Evolutionary conservation across 2,113 vertebrate genomes (phyloP).

Genomic region (Agelaius tricolor): DNA sequence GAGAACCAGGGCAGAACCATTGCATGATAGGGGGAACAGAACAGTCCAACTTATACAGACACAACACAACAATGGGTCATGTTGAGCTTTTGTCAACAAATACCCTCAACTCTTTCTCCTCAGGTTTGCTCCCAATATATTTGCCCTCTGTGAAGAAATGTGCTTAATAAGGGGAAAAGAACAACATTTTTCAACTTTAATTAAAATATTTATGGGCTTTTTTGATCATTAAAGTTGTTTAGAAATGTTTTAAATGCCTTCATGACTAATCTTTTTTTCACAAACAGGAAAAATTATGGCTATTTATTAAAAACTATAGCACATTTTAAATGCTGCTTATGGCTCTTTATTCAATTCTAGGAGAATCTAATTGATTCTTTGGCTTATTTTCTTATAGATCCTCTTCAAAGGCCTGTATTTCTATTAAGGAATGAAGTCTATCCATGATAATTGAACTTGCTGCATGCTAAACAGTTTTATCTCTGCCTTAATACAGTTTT

Average conservation of each 20-base stretch:
- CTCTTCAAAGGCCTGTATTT: conserved; percentile 41
- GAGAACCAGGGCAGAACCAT: too few relatives aligned
- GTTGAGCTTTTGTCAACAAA: background rate
- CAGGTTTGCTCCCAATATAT: background rate
- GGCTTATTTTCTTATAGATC: conserved; percentile 8
- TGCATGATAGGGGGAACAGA: too few relatives aligned
- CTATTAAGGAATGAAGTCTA: conserved; percentile 51
- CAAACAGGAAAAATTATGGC: conserved; percentile 28
- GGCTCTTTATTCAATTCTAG: conserved; percentile 6
- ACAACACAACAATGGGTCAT: background rate
- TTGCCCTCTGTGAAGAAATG: background rate
- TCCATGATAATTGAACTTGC: conserved; percentile 46
- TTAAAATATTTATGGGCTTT: conserved; percentile 43
- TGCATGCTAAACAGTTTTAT: conserved; percentile 56
- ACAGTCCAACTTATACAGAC: too few relatives aligned
- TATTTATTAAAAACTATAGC: conserved; percentile 46
- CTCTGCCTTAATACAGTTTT: conserved; percentile 44
- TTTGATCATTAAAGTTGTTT: conserved; percentile 12
- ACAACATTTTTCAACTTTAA: conserved; percentile 40
- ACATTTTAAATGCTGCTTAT: conserved; percentile 40
- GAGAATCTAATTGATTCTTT: conserved; percentile 55
- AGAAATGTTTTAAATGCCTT: background rate
- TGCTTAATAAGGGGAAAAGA: background rate
- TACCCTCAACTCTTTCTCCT: background rate
- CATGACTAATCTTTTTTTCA: conserved; percentile 20